Evolutionary conservation across 2,113 vertebrate genomes (phyloP), one percentile per base, ranked within the genome.

Genomic region (Ptychochromis oligacanthus): DNA sequence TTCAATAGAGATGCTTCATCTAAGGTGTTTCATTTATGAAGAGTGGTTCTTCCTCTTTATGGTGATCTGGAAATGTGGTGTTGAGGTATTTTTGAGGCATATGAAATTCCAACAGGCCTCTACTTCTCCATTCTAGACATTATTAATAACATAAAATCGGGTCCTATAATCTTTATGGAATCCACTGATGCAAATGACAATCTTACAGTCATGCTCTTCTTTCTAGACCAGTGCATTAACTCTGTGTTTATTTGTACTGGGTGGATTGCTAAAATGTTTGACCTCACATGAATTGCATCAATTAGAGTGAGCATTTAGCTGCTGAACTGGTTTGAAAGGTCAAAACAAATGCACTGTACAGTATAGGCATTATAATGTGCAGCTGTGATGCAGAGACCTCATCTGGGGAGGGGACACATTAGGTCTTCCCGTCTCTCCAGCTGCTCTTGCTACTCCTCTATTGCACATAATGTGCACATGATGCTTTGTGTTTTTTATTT

Each of bases 21-120:
- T 80, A 28, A 58, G 55, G n/a, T 13, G 56, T 90, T 92, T 93
- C 88, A 93, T 93, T 90, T 85, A 92, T 92, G 77, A 87, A 46
- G n/a, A 58, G 22, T 7, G 62, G 43, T 85, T 84, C 79, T 83
- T 84, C 55, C 52, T 89, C 54, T 74, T 81, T 28, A 1, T 46
- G 24, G 54, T 62, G 52, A 91, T 87, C 64, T 52, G 31, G 15
- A 67, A 56, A 75, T 28, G 8, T 24, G 54, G 56, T 26, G 4
- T n/a, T 67, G 36, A 3, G 7, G 7, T 12, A 22, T 28, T 70
- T 34, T 43, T 22, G 5, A 65, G 75, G 22, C 15, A n/a, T 62
- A 49, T 70, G 10, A 70, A 49, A 70, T 49, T 70, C 43, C 40
- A 49, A 13, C 43, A 70, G 65, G 9, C 43, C 26, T 26, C 67